These are phyloP conservation scores for Oedothorax gibbosus DNA, from an alignment of 1,140 invertebrate genomes.

Conservation along the genomic window DNA sequence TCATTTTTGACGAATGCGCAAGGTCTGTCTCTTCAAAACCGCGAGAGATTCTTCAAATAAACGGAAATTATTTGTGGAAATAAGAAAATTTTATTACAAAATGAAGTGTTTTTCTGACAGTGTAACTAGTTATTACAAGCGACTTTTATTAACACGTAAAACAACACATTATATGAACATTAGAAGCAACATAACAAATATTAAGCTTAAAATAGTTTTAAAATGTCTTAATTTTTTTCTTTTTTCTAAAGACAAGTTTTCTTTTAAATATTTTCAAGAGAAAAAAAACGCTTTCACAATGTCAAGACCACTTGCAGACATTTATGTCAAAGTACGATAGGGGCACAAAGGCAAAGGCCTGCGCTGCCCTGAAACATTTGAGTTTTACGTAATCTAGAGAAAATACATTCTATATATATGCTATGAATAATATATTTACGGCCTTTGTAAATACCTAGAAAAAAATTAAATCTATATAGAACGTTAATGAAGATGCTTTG, in stretches of 20 bases:
- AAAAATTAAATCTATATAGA: slow-evolving; percentile 30
- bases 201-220: neutral
- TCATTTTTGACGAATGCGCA: no score
- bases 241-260: neutral
- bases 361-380: slow-evolving; percentile 23
- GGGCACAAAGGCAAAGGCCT: slow-evolving; percentile 34
- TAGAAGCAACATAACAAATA: neutral
- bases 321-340: slow-evolving; percentile 35
- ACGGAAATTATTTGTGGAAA: no score
- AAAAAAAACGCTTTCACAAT: neutral
- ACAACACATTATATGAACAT: no score
- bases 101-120: no score
- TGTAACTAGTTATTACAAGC: no score
- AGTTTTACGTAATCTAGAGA: slow-evolving; percentile 42
- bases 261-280: neutral
- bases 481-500: slow-evolving; percentile 5
- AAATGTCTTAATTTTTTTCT: neutral
- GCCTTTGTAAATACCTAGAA: slow-evolving; percentile 59
- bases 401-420: slow-evolving; percentile 45
- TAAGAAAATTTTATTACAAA: no score
- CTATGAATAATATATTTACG: slow-evolving; percentile 33
- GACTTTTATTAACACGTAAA: no score
- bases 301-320: slow-evolving; percentile 32
- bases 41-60: no score
- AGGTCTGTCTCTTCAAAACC: no score